Base-by-base conservation (phyloP, 2,797 vertebrate species). In the Ataeniobius toweri region DNA sequence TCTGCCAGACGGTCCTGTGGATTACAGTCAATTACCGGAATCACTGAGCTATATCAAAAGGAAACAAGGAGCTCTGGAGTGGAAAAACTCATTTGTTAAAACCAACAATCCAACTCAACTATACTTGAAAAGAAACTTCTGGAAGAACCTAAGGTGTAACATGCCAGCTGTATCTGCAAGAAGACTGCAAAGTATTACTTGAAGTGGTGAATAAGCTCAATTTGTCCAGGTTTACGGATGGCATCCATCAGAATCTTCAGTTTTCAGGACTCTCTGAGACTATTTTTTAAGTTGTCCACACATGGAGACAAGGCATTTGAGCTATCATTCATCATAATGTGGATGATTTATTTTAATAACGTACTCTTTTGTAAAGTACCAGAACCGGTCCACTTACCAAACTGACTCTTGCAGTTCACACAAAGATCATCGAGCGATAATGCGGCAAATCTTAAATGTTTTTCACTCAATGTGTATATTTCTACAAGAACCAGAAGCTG, bases 121-220 rank as follows among this genome's bases (percentile, higher is more conserved):
- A 1, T 0, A 24, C 50, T 76, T 78, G 28, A 94, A 94, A 71
- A 94, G 94, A 77, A 95, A 80, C 59, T 98, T 99, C 89, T 99
- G 98, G 98, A 99, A 97, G 82, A 92, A 93, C 0, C 85, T 99
- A 50, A 93, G 95, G 72, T 98, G 96, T 82, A 92, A 90, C 48
- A 97, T 99, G 98, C 97, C 98, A 1, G 71, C 89, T 0, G 83
- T 81, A 13, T 90, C 91, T 2, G 44, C 51, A 24, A 65, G 74
- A 59, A 82, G 14, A 68, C 7, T 0, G 6, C 84, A 58, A 9
- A 78, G 69, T 28, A 1, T 28, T 14, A 51, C 77, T 3, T 84
- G 16, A 79, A 77, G 55, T 2, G 24, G 59, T 10, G 53, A 6
- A 12, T 20, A 63, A 28, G 2, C 31, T 63, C 4, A 0, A 53